Percentiles rank a stretch among this genome's conserved stretches.
phyloP scores from a whole-genome alignment of 2,113 vertebrate species.

The Oryzias melastigma region DNA sequence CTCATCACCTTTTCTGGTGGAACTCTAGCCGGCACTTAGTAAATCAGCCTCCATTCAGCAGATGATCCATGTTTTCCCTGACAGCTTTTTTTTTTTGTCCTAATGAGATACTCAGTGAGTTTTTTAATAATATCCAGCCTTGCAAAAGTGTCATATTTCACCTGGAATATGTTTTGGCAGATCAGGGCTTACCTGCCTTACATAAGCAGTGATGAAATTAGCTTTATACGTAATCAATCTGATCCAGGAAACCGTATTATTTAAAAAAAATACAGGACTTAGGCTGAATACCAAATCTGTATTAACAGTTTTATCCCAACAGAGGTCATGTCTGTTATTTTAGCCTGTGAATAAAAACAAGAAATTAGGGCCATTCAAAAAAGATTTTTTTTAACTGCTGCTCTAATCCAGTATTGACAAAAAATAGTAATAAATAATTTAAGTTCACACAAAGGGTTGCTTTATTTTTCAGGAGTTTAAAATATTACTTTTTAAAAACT shows the following conservation, averaged over 20 bases:
- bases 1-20: constrained; percentile 48
- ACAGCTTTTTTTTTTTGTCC: constrained; percentile 10
- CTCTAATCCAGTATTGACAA: not conserved
- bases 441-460: not conserved
- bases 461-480: not conserved
- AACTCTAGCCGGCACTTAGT: constrained; percentile 18
- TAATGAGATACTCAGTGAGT: not conserved
- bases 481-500: constrained; percentile 4
- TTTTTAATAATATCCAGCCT: not conserved
- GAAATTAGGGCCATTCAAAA: not conserved
- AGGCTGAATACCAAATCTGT: constrained; percentile 30
- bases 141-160: constrained; percentile 16
- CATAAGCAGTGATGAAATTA: constrained; percentile 2
- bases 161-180: constrained; percentile 1
- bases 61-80: not conserved
- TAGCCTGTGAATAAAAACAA: constrained; percentile 2
- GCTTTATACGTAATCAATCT: not conserved
- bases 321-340: constrained; percentile 1
- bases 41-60: constrained; percentile 18
- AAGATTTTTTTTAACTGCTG: not conserved
- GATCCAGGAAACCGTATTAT: not conserved
- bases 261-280: constrained; percentile 16
- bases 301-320: constrained; percentile 11
- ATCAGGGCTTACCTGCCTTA: not conserved
- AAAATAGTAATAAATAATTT: constrained; percentile 6